Evolutionary conservation across 2,888 invertebrate genomes (phyloP).

Genomic region (Dynastes hyllus): DNA sequence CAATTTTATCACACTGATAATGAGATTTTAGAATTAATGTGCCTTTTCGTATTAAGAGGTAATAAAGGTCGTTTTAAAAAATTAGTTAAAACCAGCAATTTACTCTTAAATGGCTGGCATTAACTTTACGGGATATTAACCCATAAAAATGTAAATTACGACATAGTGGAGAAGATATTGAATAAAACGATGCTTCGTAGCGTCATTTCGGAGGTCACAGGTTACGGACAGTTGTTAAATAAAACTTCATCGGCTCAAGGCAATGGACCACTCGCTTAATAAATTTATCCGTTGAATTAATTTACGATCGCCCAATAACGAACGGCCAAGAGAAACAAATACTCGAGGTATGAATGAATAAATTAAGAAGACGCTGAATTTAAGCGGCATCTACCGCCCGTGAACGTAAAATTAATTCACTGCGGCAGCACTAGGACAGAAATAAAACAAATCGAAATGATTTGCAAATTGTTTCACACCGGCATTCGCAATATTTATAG

Average conservation of each 20-base stretch:
- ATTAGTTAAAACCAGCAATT: constrained; percentile 20
- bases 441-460: constrained; percentile 61
- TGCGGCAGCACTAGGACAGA: constrained; percentile 44
- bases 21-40: constrained; percentile 20
- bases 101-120: constrained; percentile 13
- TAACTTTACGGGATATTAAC: constrained; percentile 34
- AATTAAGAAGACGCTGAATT: constrained; percentile 63
- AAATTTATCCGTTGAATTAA: constrained; percentile 66
- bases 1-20: constrained; percentile 13
- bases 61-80: constrained; percentile 20
- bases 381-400: constrained; percentile 59
- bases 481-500: constrained; percentile 61
- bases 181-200: constrained; percentile 32
- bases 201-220: constrained; percentile 43
- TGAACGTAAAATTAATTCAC: constrained; percentile 64
- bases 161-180: constrained; percentile 35
- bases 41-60: constrained; percentile 6
- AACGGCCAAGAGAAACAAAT: constrained; percentile 64
- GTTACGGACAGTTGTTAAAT: constrained; percentile 45
- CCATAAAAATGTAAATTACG: constrained; percentile 45
- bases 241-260: constrained; percentile 44
- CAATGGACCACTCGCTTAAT: constrained; percentile 58
- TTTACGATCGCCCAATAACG: constrained; percentile 67
- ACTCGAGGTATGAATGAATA: constrained; percentile 64
- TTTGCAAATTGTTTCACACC: constrained; percentile 62